phyloP scores from a whole-genome alignment of 2,797 vertebrate genomes.

The Gouania willdenowi region DNA sequence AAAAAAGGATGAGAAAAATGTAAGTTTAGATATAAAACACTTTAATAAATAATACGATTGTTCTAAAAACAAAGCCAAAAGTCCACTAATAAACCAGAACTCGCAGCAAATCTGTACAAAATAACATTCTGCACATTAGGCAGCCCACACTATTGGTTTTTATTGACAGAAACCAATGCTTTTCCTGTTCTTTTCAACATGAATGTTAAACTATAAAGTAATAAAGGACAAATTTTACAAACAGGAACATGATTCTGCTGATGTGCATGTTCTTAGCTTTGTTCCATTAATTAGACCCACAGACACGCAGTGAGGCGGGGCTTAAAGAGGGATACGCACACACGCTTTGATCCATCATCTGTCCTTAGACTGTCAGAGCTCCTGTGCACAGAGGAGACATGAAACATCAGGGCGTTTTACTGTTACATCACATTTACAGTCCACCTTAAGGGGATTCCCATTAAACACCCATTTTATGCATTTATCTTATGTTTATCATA shows the following conservation, averaged over 20 bases:
- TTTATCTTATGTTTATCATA: too few species aligned
- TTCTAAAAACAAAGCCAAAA: slow-evolving; percentile 81
- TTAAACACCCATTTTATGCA: too few species aligned
- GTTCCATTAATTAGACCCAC: slow-evolving; percentile 87
- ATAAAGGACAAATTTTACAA: slow-evolving; percentile 39
- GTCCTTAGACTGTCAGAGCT: too few species aligned
- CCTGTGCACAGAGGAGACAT: too few species aligned
- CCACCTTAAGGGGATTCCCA: too few species aligned
- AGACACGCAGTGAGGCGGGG: slow-evolving; percentile 24
- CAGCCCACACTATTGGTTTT: slow-evolving; percentile 35
- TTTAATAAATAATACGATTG: slow-evolving; percentile 91
- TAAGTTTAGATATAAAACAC: slow-evolving; percentile 85
- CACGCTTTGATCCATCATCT: too few species aligned
- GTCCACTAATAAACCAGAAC: slow-evolving; percentile 81
- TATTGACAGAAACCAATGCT: slow-evolving; percentile 42
- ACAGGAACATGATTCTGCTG: slow-evolving; percentile 23
- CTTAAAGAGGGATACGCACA: too few species aligned
- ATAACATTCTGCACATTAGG: slow-evolving; percentile 76
- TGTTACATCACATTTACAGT: too few species aligned
- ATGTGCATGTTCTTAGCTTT: slow-evolving; percentile 64
- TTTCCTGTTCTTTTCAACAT: slow-evolving; percentile 51
- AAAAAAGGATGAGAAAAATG: slow-evolving; percentile 1
- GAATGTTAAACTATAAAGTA: slow-evolving; percentile 25
- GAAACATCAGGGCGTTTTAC: too few species aligned
- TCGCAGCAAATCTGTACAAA: slow-evolving; percentile 84